A percentile compares a stretch with the other conserved stretches of the same genome.
phyloP scores from a whole-genome alignment of 2,888 invertebrate genomes.

The Hymenopus coronatus region DNA sequence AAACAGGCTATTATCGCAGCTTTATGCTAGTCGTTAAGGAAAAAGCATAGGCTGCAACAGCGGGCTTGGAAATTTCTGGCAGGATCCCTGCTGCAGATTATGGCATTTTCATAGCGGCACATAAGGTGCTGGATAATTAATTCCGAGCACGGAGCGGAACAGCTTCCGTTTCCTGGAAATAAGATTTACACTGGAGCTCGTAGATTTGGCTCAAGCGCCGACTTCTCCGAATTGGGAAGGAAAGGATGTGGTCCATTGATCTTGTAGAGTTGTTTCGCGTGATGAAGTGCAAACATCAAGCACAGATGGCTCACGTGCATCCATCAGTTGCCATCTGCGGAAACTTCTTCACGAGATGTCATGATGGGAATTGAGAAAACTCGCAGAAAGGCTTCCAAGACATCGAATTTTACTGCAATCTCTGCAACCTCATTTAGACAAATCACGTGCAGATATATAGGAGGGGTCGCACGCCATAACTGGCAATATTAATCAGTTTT shows the following conservation, averaged over 20 bases:
- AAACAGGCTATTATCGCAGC: no score
- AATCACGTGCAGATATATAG: no score
- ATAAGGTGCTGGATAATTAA: background rate
- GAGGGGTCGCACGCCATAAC: no score
- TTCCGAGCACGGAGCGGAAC: background rate
- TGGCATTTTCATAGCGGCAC: background rate
- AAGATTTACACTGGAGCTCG: background rate
- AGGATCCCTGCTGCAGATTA: background rate
- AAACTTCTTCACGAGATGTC: background rate
- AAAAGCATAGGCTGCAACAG: background rate
- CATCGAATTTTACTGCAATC: no score
- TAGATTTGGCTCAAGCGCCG: background rate
- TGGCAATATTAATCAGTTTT: no score
- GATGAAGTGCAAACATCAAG: background rate
- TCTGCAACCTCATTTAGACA: no score
- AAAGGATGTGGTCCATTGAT: background rate
- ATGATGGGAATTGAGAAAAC: no score
- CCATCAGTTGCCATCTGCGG: background rate
- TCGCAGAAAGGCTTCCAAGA: no score
- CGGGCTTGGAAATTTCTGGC: background rate
- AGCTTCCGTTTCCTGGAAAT: background rate
- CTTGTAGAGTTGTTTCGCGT: background rate
- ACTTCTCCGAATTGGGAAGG: background rate
- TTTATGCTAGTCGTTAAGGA: background rate
- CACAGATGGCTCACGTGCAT: background rate